These are phyloP conservation scores for Chrysolina haemoptera DNA, from an alignment of 2,888 invertebrate species.

Conservation along the genomic window DNA sequence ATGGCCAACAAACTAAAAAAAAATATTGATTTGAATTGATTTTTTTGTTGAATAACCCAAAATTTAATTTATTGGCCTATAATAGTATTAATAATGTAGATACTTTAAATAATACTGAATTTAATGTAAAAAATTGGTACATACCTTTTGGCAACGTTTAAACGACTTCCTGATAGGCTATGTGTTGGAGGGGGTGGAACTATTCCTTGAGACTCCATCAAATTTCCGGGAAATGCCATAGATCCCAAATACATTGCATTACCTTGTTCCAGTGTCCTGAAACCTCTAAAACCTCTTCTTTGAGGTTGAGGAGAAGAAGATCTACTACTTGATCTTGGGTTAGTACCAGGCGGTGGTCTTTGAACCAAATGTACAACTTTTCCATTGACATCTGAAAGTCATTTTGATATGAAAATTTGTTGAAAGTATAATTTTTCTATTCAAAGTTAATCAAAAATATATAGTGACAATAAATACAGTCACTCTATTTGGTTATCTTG, in stretches of 20 bases:
- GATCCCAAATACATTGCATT: constrained; percentile 75
- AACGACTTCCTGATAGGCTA: constrained; percentile 71
- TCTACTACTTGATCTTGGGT: constrained; percentile 55
- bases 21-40: too few relatives aligned
- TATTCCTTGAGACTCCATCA: constrained; percentile 69
- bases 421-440: too few relatives aligned
- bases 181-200: constrained; percentile 71
- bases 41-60: too few relatives aligned
- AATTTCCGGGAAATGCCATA: constrained; percentile 73
- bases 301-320: constrained; percentile 60
- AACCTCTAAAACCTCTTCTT: constrained; percentile 51
- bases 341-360: constrained; percentile 80
- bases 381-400: constrained; percentile 84
- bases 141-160: constrained; percentile 70
- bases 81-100: too few relatives aligned
- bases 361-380: constrained; percentile 95
- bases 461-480: too few relatives aligned
- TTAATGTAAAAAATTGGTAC: neutral
- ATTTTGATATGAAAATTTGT: too few relatives aligned
- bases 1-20: too few relatives aligned
- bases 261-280: constrained; percentile 59
- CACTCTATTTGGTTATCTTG: too few relatives aligned
- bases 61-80: too few relatives aligned
- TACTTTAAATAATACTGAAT: too few relatives aligned
- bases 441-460: too few relatives aligned